Evolutionary conservation across 2,888 invertebrate genomes (phyloP), one percentile per base, ranked within the genome.

Genomic region (Biston betularia): DNA sequence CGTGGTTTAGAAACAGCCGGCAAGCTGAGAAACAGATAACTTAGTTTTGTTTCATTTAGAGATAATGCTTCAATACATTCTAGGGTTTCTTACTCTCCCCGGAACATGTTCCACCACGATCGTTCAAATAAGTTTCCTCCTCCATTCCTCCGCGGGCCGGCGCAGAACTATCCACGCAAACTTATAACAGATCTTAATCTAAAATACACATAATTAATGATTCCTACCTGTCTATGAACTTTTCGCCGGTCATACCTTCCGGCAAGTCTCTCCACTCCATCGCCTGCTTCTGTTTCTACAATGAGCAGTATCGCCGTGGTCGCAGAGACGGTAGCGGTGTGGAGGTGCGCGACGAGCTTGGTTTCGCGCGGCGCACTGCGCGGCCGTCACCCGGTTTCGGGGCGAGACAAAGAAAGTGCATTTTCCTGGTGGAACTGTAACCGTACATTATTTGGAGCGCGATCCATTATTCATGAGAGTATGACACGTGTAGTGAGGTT

Each of bases 361-460:
- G 24, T 24, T 24, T 3, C 6, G 10, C 49, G 38, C 7, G 49
- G 64, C 40, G 54, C 40, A 48, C 11, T 52, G 44, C 40, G 49
- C 69, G 65, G 70, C 70, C 71, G 73, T 71, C 69, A 65, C 61
- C 53, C 53, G 67, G 70, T 57, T 68, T 68, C 60, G 65, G 68
- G 53, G 54, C 75, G 77, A 88, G 81, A 89, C 90, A 90, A 92
- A 92, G 91, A 91, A 91, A 92, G 90, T 90, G 91, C 90, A 90
- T 90, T 90, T 92, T 89, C 89, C 87, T 87, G 78, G 46, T 71
- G 75, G 77, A 35, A 58, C 78, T 82, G 88, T 85, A 88, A 89
- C 88, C 89, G 88, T 89, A 87, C 88, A 90, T 89, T 91, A 90
- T 91, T 90, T 89, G 89, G 90, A 91, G 89, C 90, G 84, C 75